These are phyloP conservation scores for Epizoanthus fatuus DNA, from an alignment of 92 coral and sea anemone genomes.

Conservation along the genomic window DNA sequence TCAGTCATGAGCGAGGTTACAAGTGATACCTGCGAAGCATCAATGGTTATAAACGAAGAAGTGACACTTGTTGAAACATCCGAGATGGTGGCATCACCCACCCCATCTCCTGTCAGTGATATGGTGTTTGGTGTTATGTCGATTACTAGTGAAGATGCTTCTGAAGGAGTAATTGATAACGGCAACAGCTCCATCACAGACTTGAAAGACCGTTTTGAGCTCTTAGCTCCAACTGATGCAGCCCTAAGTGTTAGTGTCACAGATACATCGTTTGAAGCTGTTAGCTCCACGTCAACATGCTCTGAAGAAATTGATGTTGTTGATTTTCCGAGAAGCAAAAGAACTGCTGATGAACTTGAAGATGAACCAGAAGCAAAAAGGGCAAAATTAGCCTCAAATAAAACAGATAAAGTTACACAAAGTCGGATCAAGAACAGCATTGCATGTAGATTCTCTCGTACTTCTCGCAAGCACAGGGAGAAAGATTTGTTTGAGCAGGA, in stretches of 20 bases:
- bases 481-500: conserved; percentile 83
- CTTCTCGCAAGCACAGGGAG: conserved; percentile 81
- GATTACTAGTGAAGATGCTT: not conserved
- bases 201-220: conserved; percentile 29
- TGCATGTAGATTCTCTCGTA: conserved; percentile 89
- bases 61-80: conserved; percentile 66
- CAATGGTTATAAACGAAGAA: conserved; percentile 38
- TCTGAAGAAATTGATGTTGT: conserved; percentile 18
- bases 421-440: conserved; percentile 91
- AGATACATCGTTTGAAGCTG: not conserved
- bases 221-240: not conserved
- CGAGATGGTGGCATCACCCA: conserved; percentile 8
- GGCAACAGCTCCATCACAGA: not conserved
- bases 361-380: not conserved
- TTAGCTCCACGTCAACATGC: conserved; percentile 2
- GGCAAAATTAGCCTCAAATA: not conserved
- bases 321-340: conserved; percentile 6
- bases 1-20: not conserved
- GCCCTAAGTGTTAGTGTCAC: not conserved
- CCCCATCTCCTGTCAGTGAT: conserved; percentile 20
- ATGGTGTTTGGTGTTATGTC: not conserved
- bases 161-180: not conserved
- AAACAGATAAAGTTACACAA: conserved; percentile 60
- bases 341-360: conserved; percentile 16
- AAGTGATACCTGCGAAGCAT: not conserved